Evolutionary conservation across 2,888 invertebrate genomes (phyloP), one percentile per base, ranked within the genome.

Genomic region (Xestia rhomboidea): DNA sequence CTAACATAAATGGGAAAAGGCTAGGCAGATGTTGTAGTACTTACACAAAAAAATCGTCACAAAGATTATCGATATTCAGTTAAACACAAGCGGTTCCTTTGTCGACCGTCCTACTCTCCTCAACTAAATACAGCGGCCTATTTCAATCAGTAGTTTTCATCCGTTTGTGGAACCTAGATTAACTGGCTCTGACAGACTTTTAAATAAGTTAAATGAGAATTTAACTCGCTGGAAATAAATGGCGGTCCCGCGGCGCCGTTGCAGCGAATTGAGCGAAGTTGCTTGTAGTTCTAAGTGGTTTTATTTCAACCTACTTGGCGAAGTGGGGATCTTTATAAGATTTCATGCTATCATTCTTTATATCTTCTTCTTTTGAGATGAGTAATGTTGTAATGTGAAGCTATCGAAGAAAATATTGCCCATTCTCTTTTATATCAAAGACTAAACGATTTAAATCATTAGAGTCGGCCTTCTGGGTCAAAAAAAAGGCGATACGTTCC

Each of bases 161-260:
- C 62, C 41, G 51, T 79, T 76, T 72, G 49, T 69, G 73, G 44
- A 72, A 68, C 66, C 68, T 68, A 84, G 75, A 84, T 84, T 75
- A 73, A 82, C 77, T 77, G 60, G 78, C 72, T 54, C 83, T 72
- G 81, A 77, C 81, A 80, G 78, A 81, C 51, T 84, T 83, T 83
- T 74, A 81, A 83, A 73, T 75, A 77, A 83, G 74, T 84, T 84
- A 81, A 75, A 83, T 78, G 72, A 78, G 81, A 81, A 84, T 81
- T 74, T 77, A 81, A 83, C 77, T 77, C 62, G 44, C 44, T 81
- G 69, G 74, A 75, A 81, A 81, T 83, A 80, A 83, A 68, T 76
- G 80, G 69, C 72, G 49, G 57, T 69, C 24, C 38, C 57, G 66
- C 62, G 46, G 63, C 63, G 70, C 70, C 68, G 71, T 49, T 73